Percentiles rank a stretch among this genome's conserved stretches.
Evolutionary conservation across 92 coral and sea anemone genomes (phyloP).

Genomic region (Epizoanthus fatuus): DNA sequence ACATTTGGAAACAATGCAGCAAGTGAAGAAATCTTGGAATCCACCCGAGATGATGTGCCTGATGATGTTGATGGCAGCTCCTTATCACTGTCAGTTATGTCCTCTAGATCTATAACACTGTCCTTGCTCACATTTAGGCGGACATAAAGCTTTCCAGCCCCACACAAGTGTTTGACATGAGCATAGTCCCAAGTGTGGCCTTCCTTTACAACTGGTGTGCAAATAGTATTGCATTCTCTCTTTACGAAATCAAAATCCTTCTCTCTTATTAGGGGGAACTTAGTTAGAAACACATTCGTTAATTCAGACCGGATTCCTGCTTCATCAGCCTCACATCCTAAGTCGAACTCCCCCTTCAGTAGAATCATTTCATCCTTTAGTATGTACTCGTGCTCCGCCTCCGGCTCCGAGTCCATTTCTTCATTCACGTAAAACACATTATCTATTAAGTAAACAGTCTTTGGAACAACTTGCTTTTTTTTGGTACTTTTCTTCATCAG

Average conservation of each 20-base stretch:
- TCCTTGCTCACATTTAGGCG: constrained; percentile 48
- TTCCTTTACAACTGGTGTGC: constrained; percentile 52
- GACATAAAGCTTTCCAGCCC: constrained; percentile 58
- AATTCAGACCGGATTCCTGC: too few relatives aligned
- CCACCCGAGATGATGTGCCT: constrained; percentile 28
- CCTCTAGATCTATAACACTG: neutral
- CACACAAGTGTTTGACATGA: constrained; percentile 60
- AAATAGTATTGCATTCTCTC: constrained; percentile 43
- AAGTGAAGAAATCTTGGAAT: constrained; percentile 49
- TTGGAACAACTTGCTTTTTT: too few relatives aligned
- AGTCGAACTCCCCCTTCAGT: too few relatives aligned
- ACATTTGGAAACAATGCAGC: constrained; percentile 55
- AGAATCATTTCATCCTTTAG: too few relatives aligned
- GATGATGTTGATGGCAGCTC: constrained; percentile 34
- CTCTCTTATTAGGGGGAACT: constrained; percentile 32
- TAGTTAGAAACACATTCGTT: neutral
- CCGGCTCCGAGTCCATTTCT: too few relatives aligned
- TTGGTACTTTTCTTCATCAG: too few relatives aligned
- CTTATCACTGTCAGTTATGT: neutral
- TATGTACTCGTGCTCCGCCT: too few relatives aligned
- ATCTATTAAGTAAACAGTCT: too few relatives aligned
- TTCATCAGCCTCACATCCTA: too few relatives aligned
- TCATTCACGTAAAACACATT: too few relatives aligned
- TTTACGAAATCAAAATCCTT: constrained; percentile 34
- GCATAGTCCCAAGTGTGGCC: constrained; percentile 59